Base-by-base conservation (phyloP, 2,113 vertebrate genomes). In the Phaethon lepturus region DNA sequence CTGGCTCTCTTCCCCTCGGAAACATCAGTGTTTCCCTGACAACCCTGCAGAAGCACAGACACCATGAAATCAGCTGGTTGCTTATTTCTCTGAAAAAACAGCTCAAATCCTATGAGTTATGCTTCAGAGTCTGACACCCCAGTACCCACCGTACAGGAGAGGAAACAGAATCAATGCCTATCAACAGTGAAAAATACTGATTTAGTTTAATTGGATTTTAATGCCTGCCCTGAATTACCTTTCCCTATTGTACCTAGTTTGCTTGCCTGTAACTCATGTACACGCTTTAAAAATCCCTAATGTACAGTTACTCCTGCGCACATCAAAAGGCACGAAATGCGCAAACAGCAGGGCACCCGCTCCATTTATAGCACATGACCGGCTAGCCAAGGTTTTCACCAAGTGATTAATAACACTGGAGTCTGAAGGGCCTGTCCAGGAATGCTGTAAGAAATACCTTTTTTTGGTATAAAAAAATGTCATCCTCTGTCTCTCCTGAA, bases 161-260 rank as follows among this genome's bases (percentile, higher is more conserved):
- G 42, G 63, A 96, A 86, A 86, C 20, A 91, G 45, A 86, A 59
- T 24, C 14, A 35, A 33, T 74, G 42, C 35, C 55, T 33, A 83
- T 59, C 67, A 92, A 33, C 45, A 82, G 40, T 76, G 78, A 86
- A 90, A 91, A 71, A 63, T 10, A 71, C 31, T 83, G 79, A 66
- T 86, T 69, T 79, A 60, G 55, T 90, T 92, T 86, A 75, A 89
- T 84, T 87, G 56, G 52, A 84, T 94, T 94, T 94, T 93, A 95
- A 89, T 91, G 52, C 13, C n/a, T 47, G 9, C 50, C 19, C 33
- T 49, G 15, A 19, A 26, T 86, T 89, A 74, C 20, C 38, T 86
- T 86, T 96, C 80, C 60, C 60, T 86, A 0, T 33, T 77, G 55
- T 71, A 55, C 63, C n/a, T 84, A 69, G 38, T 62, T 93, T 92